phyloP scores from a whole-genome alignment of 2,113 vertebrate genomes.

The Corydoras sp. region DNA sequence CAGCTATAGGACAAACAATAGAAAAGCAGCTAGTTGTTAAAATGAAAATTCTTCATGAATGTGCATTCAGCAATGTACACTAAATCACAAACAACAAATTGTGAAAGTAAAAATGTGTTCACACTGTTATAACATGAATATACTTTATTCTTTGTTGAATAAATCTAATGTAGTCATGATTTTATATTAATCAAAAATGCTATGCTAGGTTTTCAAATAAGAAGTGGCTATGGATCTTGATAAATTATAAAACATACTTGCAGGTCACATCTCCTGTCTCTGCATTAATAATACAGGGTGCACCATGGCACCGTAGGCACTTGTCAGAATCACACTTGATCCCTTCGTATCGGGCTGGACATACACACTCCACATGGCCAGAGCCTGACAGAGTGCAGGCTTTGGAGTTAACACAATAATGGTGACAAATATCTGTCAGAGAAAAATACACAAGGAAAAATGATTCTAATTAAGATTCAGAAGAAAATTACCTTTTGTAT shows the following conservation, averaged over 20 bases:
- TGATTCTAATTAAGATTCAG: slow-evolving; percentile 42
- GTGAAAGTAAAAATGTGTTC: no score
- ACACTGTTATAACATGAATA: no score
- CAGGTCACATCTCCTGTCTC: slow-evolving; percentile 80
- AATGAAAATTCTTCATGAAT: neutral
- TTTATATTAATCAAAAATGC: no score
- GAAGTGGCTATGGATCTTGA: neutral
- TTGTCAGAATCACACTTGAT: slow-evolving; percentile 90
- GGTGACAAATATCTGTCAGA: slow-evolving; percentile 86
- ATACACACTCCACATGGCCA: slow-evolving; percentile 86
- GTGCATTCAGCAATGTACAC: no score
- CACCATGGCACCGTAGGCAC: slow-evolving; percentile 84
- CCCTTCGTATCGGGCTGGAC: slow-evolving; percentile 82
- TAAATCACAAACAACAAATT: no score
- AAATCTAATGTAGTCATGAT: no score
- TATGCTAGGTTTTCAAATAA: no score
- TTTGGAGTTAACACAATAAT: slow-evolving; percentile 93
- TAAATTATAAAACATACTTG: slow-evolving; percentile 76
- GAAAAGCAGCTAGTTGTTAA: neutral
- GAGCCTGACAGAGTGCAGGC: slow-evolving; percentile 83
- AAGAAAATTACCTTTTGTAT: slow-evolving; percentile 34
- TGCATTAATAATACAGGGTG: slow-evolving; percentile 81
- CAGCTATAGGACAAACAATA: slow-evolving; percentile 67
- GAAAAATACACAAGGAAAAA: slow-evolving; percentile 26
- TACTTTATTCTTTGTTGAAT: no score